A percentile compares a stretch with the other conserved stretches of the same genome.
Conservation (phyloP, 2,113 vertebrate genomes). For the Nettapus auritus region DNA sequence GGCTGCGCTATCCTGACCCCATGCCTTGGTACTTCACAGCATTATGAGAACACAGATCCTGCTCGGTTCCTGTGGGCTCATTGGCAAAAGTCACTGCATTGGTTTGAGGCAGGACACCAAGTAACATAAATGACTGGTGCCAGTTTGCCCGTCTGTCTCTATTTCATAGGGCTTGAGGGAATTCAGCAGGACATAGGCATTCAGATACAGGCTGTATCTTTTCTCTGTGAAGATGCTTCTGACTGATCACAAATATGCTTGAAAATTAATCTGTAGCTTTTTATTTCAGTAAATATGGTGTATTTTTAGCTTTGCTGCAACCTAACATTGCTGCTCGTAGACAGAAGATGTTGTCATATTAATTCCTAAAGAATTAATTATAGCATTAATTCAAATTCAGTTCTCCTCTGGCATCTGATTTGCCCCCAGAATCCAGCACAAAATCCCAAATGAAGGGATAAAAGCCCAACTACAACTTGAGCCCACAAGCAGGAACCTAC, state of each 20-base stretch:
- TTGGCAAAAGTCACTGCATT: neutral
- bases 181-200: neutral
- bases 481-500: neutral
- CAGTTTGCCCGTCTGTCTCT: neutral
- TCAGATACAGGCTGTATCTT: neutral
- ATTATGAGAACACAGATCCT: neutral
- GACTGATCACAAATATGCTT: neutral
- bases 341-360: neutral
- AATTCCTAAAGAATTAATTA: conserved; percentile 30
- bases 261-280: conserved; percentile 33
- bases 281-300: conserved; percentile 15
- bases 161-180: neutral
- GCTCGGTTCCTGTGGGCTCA: neutral
- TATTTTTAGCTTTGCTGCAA: conserved; percentile 18
- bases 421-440: neutral
- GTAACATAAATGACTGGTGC: neutral
- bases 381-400: neutral
- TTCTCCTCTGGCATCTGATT: neutral
- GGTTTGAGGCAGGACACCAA: neutral
- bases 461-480: neutral
- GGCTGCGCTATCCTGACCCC: neutral
- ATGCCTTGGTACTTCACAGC: neutral
- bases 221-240: neutral
- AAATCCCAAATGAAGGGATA: neutral
- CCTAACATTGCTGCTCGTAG: neutral